Percentiles rank a stretch among this genome's conserved stretches.
phyloP scores from a whole-genome alignment of 2,113 vertebrate genomes.

The Xyrauchen texanus region DNA sequence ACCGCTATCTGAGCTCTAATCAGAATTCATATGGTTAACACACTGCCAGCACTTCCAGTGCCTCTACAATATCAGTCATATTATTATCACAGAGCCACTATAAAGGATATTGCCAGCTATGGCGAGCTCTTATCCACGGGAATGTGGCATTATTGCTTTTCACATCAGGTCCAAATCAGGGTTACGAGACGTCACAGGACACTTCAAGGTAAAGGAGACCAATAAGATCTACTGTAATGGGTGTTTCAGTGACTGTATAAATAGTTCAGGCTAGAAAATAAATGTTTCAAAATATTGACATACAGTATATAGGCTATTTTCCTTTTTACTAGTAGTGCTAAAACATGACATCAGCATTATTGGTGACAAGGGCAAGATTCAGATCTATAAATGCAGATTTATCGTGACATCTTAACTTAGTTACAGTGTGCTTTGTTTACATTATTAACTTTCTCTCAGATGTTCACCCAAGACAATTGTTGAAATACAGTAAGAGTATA shows the following conservation, averaged over 20 bases:
- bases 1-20: slow-evolving; percentile 61
- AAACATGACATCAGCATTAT: slow-evolving; percentile 7
- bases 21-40: slow-evolving; percentile 61
- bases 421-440: neutral
- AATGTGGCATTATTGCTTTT: slow-evolving; percentile 57
- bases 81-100: slow-evolving; percentile 54
- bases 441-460: too few species aligned
- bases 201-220: slow-evolving; percentile 32
- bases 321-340: neutral
- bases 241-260: slow-evolving; percentile 4
- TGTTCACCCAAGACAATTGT: too few species aligned
- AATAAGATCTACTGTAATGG: slow-evolving; percentile 27
- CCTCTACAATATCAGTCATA: slow-evolving; percentile 56
- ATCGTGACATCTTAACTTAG: too few species aligned
- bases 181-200: slow-evolving; percentile 39
- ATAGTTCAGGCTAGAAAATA: slow-evolving; percentile 3
- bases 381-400: neutral
- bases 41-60: slow-evolving; percentile 47
- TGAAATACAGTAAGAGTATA: too few species aligned
- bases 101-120: slow-evolving; percentile 57
- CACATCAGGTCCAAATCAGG: slow-evolving; percentile 43
- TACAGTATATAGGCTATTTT: neutral
- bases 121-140: slow-evolving; percentile 42
- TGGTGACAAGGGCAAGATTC: slow-evolving; percentile 13
- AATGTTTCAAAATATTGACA: slow-evolving; percentile 13